These are phyloP conservation scores for Charina bottae DNA, from an alignment of 2,113 vertebrate species.

Conservation along the genomic window DNA sequence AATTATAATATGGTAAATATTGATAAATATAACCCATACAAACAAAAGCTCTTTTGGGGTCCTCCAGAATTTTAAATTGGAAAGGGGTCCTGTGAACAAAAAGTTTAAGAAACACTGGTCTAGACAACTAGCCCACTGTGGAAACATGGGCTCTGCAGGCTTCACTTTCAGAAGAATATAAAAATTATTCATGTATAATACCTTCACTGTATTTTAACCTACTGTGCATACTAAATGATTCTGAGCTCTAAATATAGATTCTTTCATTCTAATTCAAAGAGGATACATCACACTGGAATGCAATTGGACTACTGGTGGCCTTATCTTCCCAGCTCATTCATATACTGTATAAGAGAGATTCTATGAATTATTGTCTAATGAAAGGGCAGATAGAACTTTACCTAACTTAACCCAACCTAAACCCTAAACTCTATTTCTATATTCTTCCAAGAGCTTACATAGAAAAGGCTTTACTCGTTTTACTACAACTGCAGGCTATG, in stretches of 20 bases:
- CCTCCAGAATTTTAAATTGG: not conserved
- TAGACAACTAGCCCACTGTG: not conserved
- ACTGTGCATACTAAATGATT: not conserved
- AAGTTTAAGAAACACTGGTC: not conserved
- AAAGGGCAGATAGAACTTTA: slow-evolving; percentile 23
- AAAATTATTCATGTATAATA: not conserved
- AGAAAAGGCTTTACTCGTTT: slow-evolving; percentile 46
- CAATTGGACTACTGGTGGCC: not conserved
- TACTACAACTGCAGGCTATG: slow-evolving; percentile 40
- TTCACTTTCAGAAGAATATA: not conserved
- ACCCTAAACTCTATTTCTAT: not conserved
- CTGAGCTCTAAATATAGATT: not conserved
- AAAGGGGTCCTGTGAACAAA: not conserved
- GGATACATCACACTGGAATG: not conserved
- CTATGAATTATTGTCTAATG: slow-evolving; percentile 7
- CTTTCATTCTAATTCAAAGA: not conserved
- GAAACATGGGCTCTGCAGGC: too few relatives aligned
- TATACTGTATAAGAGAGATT: not conserved
- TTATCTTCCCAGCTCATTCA: slow-evolving; percentile 8
- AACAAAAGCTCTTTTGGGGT: not conserved
- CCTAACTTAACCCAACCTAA: not conserved
- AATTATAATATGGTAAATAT: not conserved
- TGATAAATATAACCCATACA: not conserved
- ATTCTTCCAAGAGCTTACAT: slow-evolving; percentile 3
- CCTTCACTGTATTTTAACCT: slow-evolving; percentile 19